These are phyloP conservation scores for Watsonalla cultraria DNA, from an alignment of 2,888 invertebrate genomes.

Conservation along the genomic window DNA sequence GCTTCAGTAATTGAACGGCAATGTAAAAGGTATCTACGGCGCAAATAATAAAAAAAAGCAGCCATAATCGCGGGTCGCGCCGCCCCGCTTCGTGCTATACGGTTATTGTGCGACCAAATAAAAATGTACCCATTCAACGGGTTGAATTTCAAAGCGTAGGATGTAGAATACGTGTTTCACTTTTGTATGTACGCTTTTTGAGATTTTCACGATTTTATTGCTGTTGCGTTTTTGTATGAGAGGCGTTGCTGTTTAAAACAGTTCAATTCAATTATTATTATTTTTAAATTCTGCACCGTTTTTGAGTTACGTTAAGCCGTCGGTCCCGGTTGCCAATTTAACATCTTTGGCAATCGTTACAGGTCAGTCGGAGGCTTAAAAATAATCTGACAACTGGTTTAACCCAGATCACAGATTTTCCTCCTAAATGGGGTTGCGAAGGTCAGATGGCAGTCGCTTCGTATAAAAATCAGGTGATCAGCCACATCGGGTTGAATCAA, in stretches of 20 bases:
- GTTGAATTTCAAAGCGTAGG: conserved; percentile 48
- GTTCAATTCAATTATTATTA: conserved; percentile 1
- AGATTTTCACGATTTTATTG: conserved; percentile 1
- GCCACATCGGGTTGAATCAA: no score
- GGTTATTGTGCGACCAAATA: conserved; percentile 61
- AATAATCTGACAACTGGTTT: no score
- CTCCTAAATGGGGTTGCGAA: no score
- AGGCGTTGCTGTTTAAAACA: neutral
- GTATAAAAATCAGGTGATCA: no score
- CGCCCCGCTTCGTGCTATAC: conserved; percentile 55
- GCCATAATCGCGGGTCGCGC: conserved; percentile 69
- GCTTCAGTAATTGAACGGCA: conserved; percentile 75
- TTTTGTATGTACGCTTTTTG: conserved; percentile 2
- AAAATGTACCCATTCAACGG: conserved; percentile 67
- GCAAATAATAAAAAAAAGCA: conserved; percentile 65
- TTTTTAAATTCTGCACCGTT: no score
- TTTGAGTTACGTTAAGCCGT: no score
- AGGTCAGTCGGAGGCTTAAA: no score
- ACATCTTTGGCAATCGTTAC: no score
- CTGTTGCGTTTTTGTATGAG: neutral
- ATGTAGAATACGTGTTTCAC: conserved; percentile 11
- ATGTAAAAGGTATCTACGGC: conserved; percentile 77
- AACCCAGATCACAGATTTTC: no score
- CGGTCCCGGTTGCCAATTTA: no score
- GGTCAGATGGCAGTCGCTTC: no score